These are phyloP conservation scores for Syngnathus acus DNA, from an alignment of 2,797 vertebrate species.

Conservation along the genomic window DNA sequence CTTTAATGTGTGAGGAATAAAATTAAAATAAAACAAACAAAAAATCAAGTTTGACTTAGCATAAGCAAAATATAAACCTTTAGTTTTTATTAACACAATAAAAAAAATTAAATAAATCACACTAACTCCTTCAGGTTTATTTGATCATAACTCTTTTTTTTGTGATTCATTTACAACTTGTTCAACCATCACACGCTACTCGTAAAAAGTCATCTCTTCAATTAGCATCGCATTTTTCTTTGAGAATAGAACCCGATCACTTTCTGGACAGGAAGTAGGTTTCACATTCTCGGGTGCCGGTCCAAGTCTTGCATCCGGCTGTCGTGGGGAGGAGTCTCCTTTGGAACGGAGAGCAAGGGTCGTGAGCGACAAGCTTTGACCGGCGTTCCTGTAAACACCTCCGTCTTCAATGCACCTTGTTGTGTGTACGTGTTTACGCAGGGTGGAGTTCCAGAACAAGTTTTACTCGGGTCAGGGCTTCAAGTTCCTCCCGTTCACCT, in stretches of 20 bases:
- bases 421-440: conserved; percentile 37
- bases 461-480: conserved; percentile 92
- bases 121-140: no score
- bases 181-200: no score
- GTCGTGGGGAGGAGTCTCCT: conserved; percentile 9
- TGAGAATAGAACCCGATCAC: conserved; percentile 55
- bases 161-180: no score
- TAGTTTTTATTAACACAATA: no score
- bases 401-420: not conserved
- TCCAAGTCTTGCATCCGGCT: conserved; percentile 11
- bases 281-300: conserved; percentile 24
- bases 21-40: not conserved
- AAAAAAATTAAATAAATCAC: no score
- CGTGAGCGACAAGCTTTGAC: conserved; percentile 7
- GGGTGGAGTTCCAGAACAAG: conserved; percentile 99
- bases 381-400: conserved; percentile 13
- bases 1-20: not conserved
- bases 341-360: conserved; percentile 42
- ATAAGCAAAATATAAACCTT: no score
- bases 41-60: no score
- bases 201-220: conserved; percentile 24
- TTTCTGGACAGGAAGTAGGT: conserved; percentile 33
- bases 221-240: conserved; percentile 26
- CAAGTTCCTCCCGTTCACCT: conserved; percentile 93
- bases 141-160: no score